A percentile compares a stretch with the other conserved stretches of the same genome.
Evolutionary conservation across 1,140 invertebrate genomes (phyloP).

Genomic region (Antheraea mylitta): DNA sequence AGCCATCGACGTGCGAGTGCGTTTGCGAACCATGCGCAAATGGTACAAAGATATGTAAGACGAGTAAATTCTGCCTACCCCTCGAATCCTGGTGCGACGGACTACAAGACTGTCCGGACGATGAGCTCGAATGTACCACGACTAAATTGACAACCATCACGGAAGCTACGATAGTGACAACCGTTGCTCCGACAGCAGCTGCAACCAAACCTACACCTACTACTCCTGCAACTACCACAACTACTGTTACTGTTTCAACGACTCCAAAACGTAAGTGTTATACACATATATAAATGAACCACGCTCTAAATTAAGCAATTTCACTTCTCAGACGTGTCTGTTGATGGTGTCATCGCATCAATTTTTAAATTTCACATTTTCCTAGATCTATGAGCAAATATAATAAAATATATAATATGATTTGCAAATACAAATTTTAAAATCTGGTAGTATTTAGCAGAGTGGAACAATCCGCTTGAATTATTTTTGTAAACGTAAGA

Average conservation of each 20-base stretch:
- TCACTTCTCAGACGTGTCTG: too few relatives aligned
- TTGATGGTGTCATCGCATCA: too few relatives aligned
- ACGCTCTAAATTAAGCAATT: too few relatives aligned
- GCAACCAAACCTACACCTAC: conserved; percentile 32
- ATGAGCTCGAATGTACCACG: conserved; percentile 85
- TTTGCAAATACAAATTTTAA: too few relatives aligned
- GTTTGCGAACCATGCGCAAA: conserved; percentile 85
- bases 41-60: conserved; percentile 84
- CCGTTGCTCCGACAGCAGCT: conserved; percentile 30
- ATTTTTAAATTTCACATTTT: too few relatives aligned
- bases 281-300: not conserved
- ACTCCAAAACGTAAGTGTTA: conserved; percentile 51
- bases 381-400: too few relatives aligned
- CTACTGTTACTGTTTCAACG: conserved; percentile 31
- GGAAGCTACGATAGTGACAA: conserved; percentile 36
- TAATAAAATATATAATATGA: too few relatives aligned
- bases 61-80: conserved; percentile 87
- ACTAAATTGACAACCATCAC: conserved; percentile 32
- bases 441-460: too few relatives aligned
- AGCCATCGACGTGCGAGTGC: conserved; percentile 84
- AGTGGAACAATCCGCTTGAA: too few relatives aligned
- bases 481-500: too few relatives aligned
- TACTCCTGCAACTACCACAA: conserved; percentile 33
- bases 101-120: conserved; percentile 89
- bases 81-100: conserved; percentile 89